Evolutionary conservation across 2,888 invertebrate species (phyloP), one percentile per base, ranked within the genome.

Genomic region (Lepidonotus clava): DNA sequence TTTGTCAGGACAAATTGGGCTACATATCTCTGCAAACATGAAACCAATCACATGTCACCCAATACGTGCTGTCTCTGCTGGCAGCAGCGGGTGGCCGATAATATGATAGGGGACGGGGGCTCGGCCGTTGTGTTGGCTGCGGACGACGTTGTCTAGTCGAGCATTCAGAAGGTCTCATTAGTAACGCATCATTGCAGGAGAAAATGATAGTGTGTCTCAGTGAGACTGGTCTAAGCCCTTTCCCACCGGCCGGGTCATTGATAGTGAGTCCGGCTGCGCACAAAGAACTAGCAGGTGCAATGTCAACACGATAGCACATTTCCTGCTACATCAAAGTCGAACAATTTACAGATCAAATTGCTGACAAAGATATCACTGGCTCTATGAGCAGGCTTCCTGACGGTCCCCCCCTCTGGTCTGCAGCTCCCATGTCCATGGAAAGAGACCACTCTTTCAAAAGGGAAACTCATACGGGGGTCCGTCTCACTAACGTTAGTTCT

Each of bases 241-340:
- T 8, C 66, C 66, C 66, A 8, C 66, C n/a, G 66, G n/a, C 24
- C 66, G 32, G 11, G n/a, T 8, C 66, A 24, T 66, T 66, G 66
- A 66, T 34, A 71, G 11, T 34, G 4, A 38, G 8, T n/a, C 71
- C 71, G 8, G 36, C 8, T n/a, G 56, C 34, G 8, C 71, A 77
- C 77, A 77, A 77, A 41, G 46, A 4, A 77, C 41, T 38, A 77
- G 77, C 77, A 77, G 77, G 77, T 77, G 77, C 77, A 77, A 77
- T 77, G 77, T 77, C 77, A 77, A 77, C 77, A 77, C 77, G 77
- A 77, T 77, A 77, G 77, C 77, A 77, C 77, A 77, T 77, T 77
- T 77, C 77, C 77, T 77, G 77, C 77, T 77, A 77, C 77, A 77
- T 77, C 77, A 77, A 77, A 77, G 77, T 77, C 40, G 24, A 41